These are phyloP conservation scores for Augochlorella aurata DNA, from an alignment of 2,888 invertebrate genomes.

Conservation along the genomic window DNA sequence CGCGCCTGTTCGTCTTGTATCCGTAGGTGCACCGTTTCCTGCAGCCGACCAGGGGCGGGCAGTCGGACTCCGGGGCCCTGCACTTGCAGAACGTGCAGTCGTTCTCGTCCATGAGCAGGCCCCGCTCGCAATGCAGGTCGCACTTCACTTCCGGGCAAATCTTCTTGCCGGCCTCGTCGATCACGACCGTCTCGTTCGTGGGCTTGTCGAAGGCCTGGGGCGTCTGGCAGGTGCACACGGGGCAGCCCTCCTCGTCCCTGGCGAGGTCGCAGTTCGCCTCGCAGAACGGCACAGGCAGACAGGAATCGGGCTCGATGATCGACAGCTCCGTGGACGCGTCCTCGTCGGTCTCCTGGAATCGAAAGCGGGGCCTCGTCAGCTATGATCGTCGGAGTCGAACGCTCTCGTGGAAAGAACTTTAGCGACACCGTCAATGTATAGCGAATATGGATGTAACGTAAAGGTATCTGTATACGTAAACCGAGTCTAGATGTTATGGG, in stretches of 20 bases:
- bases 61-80: slow-evolving; percentile 69
- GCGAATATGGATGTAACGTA: too few species aligned
- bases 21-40: slow-evolving; percentile 76
- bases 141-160: slow-evolving; percentile 75
- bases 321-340: not conserved
- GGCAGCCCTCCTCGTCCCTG: slow-evolving; percentile 73
- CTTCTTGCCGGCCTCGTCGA: slow-evolving; percentile 55
- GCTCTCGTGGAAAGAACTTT: too few species aligned
- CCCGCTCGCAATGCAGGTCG: slow-evolving; percentile 76
- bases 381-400: not conserved
- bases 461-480: too few species aligned
- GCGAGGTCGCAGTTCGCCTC: slow-evolving; percentile 67
- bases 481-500: too few species aligned
- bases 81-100: slow-evolving; percentile 77
- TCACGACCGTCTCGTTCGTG: slow-evolving; percentile 34
- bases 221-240: slow-evolving; percentile 72
- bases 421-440: too few species aligned
- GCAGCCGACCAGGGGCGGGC: slow-evolving; percentile 71
- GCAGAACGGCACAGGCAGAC: slow-evolving; percentile 70
- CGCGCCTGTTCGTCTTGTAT: slow-evolving; percentile 75
- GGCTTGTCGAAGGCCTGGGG: slow-evolving; percentile 32
- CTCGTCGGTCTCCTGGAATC: slow-evolving; percentile 40
- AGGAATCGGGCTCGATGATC: slow-evolving; percentile 55
- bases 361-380: not conserved
- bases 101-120: slow-evolving; percentile 75